phyloP scores from a whole-genome alignment of 1,140 invertebrate genomes.

The Apis florea region DNA sequence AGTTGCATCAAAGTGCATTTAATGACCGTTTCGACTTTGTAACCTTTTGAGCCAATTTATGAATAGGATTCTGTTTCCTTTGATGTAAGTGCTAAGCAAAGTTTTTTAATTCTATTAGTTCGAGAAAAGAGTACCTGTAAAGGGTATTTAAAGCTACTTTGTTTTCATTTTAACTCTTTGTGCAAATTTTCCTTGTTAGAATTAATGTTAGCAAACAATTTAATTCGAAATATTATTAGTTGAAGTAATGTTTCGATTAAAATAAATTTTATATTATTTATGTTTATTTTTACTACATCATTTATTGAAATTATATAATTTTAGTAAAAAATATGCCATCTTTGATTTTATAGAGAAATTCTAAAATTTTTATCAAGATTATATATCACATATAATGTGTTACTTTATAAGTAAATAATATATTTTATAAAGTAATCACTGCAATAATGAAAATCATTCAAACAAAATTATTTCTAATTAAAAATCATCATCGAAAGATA shows the following conservation, averaged over 20 bases:
- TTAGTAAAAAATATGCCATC: too few species aligned
- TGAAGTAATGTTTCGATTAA: not conserved
- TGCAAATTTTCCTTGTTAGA: not conserved
- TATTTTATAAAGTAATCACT: not conserved
- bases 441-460: not conserved
- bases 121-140: not conserved
- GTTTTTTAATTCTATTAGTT: not conserved
- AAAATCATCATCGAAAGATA: too few species aligned
- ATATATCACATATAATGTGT: too few species aligned
- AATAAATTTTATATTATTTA: not conserved
- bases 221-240: too few species aligned
- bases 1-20: not conserved
- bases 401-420: not conserved
- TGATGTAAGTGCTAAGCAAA: not conserved
- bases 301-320: too few species aligned
- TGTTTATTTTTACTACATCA: too few species aligned
- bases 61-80: not conserved
- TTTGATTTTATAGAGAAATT: too few species aligned
- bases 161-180: not conserved
- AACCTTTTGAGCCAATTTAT: not conserved
- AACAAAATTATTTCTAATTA: not conserved
- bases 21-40: not conserved
- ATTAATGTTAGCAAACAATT: not conserved
- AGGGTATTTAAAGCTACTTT: not conserved
- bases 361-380: too few species aligned